phyloP scores from a whole-genome alignment of 2,797 vertebrate species.

The Huso huso region DNA sequence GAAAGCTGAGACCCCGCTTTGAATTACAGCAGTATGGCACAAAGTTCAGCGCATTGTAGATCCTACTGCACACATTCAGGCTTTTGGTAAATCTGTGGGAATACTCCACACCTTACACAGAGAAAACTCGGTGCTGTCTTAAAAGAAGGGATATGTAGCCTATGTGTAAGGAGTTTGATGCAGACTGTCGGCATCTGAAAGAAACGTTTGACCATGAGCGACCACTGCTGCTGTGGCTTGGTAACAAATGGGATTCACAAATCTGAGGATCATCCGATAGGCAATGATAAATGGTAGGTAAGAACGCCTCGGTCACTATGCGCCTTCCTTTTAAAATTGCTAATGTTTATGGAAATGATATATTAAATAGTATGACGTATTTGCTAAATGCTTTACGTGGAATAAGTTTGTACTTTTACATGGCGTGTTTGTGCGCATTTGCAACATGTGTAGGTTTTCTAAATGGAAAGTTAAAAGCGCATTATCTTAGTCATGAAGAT shows the following conservation, averaged over 20 bases:
- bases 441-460: too few species aligned
- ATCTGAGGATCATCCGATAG: conserved; percentile 40
- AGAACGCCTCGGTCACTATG: not conserved
- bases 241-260: conserved; percentile 36
- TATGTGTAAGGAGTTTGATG: conserved; percentile 5
- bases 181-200: not conserved
- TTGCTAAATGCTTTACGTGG: too few species aligned
- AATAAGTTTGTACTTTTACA: too few species aligned
- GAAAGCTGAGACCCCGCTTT: conserved; percentile 37
- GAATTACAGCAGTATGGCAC: conserved; percentile 32
- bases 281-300: conserved; percentile 63
- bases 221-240: conserved; percentile 23
- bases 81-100: conserved; percentile 1
- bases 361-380: too few species aligned
- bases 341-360: too few species aligned
- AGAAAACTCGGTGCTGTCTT: conserved; percentile 1
- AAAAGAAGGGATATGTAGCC: conserved; percentile 6
- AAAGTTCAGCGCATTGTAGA: conserved; percentile 26
- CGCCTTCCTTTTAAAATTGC: too few species aligned
- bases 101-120: too few species aligned
- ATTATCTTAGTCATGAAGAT: too few species aligned
- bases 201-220: conserved; percentile 20
- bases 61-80: conserved; percentile 20
- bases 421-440: too few species aligned
- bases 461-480: too few species aligned